Conservation (phyloP, 2,113 vertebrate genomes). For the Leptobrachium ailaonicum region DNA sequence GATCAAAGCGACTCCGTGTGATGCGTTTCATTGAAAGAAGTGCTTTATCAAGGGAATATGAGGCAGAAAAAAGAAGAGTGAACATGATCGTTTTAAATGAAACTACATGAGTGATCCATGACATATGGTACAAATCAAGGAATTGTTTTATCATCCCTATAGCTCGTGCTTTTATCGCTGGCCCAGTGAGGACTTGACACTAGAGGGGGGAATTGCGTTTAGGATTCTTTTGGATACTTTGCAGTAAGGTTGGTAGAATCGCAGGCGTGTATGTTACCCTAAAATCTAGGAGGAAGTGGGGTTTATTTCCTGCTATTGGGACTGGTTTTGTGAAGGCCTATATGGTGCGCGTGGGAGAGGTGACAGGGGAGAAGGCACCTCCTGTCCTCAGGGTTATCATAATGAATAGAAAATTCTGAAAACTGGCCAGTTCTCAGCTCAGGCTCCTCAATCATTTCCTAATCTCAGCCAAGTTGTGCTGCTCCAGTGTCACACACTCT, state of each 20-base stretch:
- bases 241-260: no score
- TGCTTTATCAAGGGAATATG: no score
- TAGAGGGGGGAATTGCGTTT: no score
- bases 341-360: neutral
- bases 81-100: no score
- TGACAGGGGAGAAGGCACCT: neutral
- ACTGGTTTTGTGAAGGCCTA: neutral
- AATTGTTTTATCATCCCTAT: neutral
- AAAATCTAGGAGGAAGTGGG: no score
- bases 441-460: neutral
- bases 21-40: no score
- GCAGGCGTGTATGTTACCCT: no score
- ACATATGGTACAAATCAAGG: neutral
- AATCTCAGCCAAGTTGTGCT: neutral
- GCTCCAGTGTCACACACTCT: neutral
- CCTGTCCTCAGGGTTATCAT: neutral
- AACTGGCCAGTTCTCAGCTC: neutral
- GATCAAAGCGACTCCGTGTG: no score
- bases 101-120: no score
- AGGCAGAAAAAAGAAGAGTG: no score
- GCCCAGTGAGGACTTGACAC: no score
- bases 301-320: neutral
- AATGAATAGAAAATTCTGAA: neutral
- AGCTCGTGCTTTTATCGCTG: neutral
- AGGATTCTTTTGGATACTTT: no score